phyloP scores from a whole-genome alignment of 2,113 vertebrate species.

The Etheostoma spectabile region DNA sequence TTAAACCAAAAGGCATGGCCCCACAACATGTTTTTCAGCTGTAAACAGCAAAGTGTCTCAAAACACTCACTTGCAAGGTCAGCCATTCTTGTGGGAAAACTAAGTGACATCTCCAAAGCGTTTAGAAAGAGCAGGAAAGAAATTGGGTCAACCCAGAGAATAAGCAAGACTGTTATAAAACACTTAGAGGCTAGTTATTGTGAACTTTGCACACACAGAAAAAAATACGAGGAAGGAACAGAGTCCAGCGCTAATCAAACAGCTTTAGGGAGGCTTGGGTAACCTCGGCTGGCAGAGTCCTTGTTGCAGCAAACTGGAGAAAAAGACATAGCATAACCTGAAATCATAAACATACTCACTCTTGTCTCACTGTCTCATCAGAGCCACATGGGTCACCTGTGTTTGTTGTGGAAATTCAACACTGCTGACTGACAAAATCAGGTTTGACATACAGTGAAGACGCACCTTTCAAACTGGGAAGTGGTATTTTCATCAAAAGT shows the following conservation, averaged over 20 bases:
- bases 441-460: neutral
- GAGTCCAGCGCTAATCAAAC: slow-evolving; percentile 25
- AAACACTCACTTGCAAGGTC: slow-evolving; percentile 32
- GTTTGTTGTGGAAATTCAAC: slow-evolving; percentile 62
- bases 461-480: neutral
- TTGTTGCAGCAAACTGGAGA: slow-evolving; percentile 7
- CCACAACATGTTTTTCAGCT: slow-evolving; percentile 23
- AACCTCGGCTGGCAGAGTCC: neutral
- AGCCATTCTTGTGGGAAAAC: slow-evolving; percentile 33
- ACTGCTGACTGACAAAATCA: slow-evolving; percentile 16
- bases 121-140: slow-evolving; percentile 1
- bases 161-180: slow-evolving; percentile 20
- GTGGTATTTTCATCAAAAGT: slow-evolving; percentile 1
- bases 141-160: neutral
- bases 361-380: slow-evolving; percentile 8
- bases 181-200: neutral
- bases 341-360: slow-evolving; percentile 20
- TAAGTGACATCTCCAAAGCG: neutral
- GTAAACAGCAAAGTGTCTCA: slow-evolving; percentile 14
- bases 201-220: slow-evolving; percentile 48
- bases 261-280: neutral
- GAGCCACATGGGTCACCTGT: slow-evolving; percentile 31
- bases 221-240: slow-evolving; percentile 17
- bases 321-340: neutral
- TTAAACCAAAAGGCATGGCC: slow-evolving; percentile 33